These are phyloP conservation scores for Ladona fulva DNA, from an alignment of 1,140 invertebrate species.

Conservation along the genomic window DNA sequence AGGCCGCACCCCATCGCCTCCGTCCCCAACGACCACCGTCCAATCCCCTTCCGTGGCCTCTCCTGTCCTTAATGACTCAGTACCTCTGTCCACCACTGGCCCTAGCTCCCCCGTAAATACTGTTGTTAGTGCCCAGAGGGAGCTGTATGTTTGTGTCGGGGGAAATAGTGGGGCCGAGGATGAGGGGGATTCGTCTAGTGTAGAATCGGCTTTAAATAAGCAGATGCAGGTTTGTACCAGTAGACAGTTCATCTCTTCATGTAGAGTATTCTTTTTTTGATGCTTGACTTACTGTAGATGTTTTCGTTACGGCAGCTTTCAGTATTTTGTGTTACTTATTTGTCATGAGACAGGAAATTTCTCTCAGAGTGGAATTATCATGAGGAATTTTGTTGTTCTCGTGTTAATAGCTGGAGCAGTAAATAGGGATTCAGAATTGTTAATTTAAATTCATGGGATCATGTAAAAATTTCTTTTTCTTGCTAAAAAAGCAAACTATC, in stretches of 20 bases:
- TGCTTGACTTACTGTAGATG: not conserved
- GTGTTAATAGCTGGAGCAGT: no score
- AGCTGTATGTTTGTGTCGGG: not conserved
- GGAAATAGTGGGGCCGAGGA: not conserved
- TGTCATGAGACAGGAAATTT: no score
- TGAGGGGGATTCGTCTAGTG: not conserved
- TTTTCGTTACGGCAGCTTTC: no score
- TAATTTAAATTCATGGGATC: no score
- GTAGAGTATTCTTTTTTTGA: not conserved
- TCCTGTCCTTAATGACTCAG: not conserved
- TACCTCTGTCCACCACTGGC: not conserved
- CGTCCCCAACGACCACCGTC: conserved; percentile 7
- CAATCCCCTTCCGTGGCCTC: not conserved
- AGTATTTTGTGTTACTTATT: no score
- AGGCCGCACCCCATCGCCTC: conserved; percentile 14
- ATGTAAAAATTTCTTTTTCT: no score
- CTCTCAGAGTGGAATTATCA: no score
- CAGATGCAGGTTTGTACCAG: conserved; percentile 4
- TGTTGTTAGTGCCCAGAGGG: not conserved
- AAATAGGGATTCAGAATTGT: no score
- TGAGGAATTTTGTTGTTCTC: no score
- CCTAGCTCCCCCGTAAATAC: conserved; percentile 13
- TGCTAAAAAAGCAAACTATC: no score
- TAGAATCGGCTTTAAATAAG: not conserved
- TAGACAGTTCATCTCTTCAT: not conserved